A percentile compares a stretch with the other conserved stretches of the same genome.
Evolutionary conservation across 2,113 vertebrate genomes (phyloP).

Genomic region (Oenanthe melanoleuca): DNA sequence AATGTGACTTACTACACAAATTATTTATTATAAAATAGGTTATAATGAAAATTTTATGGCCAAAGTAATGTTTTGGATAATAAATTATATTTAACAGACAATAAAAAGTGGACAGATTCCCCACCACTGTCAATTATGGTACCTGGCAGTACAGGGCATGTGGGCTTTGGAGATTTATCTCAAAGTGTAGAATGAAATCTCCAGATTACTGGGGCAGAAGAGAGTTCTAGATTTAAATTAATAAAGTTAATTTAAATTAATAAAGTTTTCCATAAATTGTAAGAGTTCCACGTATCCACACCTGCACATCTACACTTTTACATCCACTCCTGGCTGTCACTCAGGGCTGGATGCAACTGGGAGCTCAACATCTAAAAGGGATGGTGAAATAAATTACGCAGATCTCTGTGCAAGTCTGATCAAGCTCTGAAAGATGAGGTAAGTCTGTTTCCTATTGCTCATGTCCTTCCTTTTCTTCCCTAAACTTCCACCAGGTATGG

Average conservation of each 20-base stretch:
- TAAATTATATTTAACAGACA: background rate
- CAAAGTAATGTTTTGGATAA: background rate
- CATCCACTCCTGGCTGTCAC: background rate
- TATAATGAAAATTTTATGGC: background rate
- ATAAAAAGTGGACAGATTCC: background rate
- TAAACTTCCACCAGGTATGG: background rate
- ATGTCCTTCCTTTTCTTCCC: background rate
- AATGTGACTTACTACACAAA: background rate
- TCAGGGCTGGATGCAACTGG: background rate
- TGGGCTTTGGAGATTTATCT: background rate
- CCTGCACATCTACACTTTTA: background rate
- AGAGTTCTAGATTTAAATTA: background rate
- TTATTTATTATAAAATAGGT: background rate
- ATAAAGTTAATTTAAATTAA: background rate
- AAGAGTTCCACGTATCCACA: background rate
- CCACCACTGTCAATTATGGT: background rate
- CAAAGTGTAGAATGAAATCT: background rate
- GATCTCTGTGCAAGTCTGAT: background rate
- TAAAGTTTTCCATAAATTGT: background rate
- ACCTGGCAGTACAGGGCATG: background rate
- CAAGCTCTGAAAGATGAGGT: slow-evolving; percentile 43
- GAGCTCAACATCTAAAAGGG: background rate
- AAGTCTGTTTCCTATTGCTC: slow-evolving; percentile 37
- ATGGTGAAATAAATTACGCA: background rate
- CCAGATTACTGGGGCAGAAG: background rate